Percentiles rank a stretch among this genome's conserved stretches.
Conservation (phyloP, 2,888 invertebrate genomes). For the Nymphalis urticae region DNA sequence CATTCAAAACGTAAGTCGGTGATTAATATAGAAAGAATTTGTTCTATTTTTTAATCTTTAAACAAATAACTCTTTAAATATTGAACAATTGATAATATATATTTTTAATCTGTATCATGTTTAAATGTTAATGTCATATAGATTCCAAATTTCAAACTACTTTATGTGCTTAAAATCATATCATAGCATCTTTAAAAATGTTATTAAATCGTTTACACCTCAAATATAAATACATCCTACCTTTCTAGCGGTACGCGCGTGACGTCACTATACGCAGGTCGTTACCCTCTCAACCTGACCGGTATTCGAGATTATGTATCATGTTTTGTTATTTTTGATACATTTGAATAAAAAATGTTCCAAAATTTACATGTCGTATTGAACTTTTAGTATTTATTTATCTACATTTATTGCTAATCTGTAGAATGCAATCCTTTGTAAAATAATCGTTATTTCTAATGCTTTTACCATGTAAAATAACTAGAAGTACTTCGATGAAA, state of each 20-base stretch:
- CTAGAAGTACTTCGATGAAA: too few species aligned
- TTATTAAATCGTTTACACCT: not conserved
- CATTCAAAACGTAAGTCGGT: not conserved
- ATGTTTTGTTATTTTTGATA: not conserved
- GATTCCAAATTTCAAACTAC: too few species aligned
- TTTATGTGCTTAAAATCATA: too few species aligned
- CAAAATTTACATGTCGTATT: too few species aligned
- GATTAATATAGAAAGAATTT: not conserved
- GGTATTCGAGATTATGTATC: slow-evolving; percentile 26
- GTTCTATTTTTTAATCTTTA: not conserved
- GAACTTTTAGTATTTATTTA: too few species aligned
- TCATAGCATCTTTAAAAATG: too few species aligned
- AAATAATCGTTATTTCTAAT: too few species aligned
- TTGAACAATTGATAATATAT: not conserved
- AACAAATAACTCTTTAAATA: not conserved
- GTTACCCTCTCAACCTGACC: slow-evolving; percentile 34
- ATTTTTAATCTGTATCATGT: too few species aligned
- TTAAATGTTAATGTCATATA: too few species aligned
- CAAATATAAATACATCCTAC: not conserved
- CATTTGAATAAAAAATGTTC: not conserved
- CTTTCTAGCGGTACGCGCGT: slow-evolving; percentile 25
- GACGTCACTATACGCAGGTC: slow-evolving; percentile 32
- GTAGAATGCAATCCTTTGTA: too few species aligned
- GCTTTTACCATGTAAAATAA: too few species aligned
- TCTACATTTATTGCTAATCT: too few species aligned